These are phyloP conservation scores for Eleginops maclovinus DNA, from an alignment of 2,113 vertebrate genomes.

Conservation along the genomic window DNA sequence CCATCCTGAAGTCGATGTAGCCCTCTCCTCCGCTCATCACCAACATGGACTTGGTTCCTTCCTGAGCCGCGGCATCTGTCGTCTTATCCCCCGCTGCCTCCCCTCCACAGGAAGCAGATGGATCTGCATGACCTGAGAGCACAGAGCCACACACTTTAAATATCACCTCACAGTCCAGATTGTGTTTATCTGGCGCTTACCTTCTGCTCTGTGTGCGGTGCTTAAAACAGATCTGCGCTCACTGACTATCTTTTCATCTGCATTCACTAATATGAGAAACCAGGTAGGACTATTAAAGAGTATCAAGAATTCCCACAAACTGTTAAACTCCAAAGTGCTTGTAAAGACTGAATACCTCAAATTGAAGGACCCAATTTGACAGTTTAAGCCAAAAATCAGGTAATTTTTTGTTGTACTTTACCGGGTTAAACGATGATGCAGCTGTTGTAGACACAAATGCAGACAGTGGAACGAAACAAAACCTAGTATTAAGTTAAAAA, in stretches of 20 bases:
- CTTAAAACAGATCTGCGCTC: not conserved
- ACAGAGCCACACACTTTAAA: conserved; percentile 14
- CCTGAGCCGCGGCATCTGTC: conserved; percentile 83
- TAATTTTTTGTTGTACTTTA: too few relatives aligned
- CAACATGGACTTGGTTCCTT: conserved; percentile 88
- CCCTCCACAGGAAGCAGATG: conserved; percentile 71
- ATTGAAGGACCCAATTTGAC: too few relatives aligned
- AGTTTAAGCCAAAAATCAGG: too few relatives aligned
- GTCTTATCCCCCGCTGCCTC: conserved; percentile 80
- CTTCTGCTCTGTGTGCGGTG: not conserved
- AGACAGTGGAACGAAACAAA: too few relatives aligned
- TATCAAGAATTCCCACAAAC: too few relatives aligned
- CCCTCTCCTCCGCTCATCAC: conserved; percentile 98
- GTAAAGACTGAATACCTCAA: too few relatives aligned
- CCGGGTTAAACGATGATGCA: too few relatives aligned
- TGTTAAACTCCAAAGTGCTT: too few relatives aligned
- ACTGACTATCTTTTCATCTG: conserved; percentile 4
- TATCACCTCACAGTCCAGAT: conserved; percentile 10
- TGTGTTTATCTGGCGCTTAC: not conserved
- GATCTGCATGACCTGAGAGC: conserved; percentile 88
- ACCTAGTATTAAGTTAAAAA: too few relatives aligned
- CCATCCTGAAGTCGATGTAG: conserved; percentile 99
- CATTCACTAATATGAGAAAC: not conserved
- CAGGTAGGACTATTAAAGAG: not conserved
- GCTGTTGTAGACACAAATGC: too few relatives aligned